Evolutionary conservation across 1,140 invertebrate species (phyloP).

Genomic region (Zaprionus camerounensis): DNA sequence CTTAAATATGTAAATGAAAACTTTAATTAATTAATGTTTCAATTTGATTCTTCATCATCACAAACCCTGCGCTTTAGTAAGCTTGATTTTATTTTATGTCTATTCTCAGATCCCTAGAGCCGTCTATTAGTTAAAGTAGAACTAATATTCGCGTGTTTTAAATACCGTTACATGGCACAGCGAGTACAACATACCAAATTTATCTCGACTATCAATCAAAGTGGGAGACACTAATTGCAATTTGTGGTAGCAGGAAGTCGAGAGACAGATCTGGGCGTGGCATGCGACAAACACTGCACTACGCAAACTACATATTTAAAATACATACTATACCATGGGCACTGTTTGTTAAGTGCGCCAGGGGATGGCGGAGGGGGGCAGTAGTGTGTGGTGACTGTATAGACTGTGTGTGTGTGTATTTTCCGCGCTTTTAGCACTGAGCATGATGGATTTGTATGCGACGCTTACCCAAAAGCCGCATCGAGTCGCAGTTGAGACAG

Average conservation of each 20-base stretch:
- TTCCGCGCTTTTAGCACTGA: conserved; percentile 24
- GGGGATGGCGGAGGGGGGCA: too few relatives aligned
- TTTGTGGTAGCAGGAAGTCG: conserved; percentile 25
- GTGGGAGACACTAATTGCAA: conserved; percentile 40
- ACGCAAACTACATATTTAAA: conserved; percentile 19
- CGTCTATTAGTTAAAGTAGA: not conserved
- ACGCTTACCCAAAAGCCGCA: conserved; percentile 15
- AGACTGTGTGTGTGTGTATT: not conserved
- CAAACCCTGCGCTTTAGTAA: not conserved
- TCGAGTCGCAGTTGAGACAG: conserved; percentile 25
- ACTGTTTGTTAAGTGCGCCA: too few relatives aligned
- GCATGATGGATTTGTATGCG: conserved; percentile 28
- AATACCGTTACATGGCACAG: conserved; percentile 8
- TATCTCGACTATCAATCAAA: conserved; percentile 44
- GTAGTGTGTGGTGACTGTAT: not conserved
- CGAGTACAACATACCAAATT: conserved; percentile 10
- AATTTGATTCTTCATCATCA: not conserved
- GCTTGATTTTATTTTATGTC: not conserved
- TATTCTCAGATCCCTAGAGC: not conserved
- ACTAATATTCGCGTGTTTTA: conserved; percentile 4
- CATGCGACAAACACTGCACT: not conserved
- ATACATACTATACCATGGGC: not conserved
- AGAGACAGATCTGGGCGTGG: not conserved
- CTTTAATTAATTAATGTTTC: too few relatives aligned
- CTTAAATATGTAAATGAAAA: too few relatives aligned